Conservation (phyloP, 1,140 invertebrate species). For the Bombyx mori region DNA sequence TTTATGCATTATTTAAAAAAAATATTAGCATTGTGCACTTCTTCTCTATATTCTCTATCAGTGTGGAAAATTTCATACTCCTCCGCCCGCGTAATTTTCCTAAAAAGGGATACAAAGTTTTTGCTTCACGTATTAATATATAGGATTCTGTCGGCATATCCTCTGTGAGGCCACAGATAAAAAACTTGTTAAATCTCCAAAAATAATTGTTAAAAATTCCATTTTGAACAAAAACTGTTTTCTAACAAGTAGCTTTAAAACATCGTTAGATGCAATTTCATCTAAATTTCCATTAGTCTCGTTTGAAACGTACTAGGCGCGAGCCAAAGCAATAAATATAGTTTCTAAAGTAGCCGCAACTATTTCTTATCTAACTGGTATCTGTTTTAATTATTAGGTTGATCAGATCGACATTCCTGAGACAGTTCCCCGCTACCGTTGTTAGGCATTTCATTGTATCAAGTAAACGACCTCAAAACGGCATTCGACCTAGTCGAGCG, state of each 20-base stretch:
- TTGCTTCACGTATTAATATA: no score
- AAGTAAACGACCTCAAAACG: conserved; percentile 67
- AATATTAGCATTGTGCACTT: no score
- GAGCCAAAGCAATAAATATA: conserved; percentile 10
- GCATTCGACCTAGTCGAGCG: conserved; percentile 63
- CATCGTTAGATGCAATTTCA: no score
- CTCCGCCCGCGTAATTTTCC: no score
- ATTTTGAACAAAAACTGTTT: conserved; percentile 23
- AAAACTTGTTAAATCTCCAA: no score
- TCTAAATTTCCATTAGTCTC: conserved; percentile 9
- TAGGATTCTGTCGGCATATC: no score
- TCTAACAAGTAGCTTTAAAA: conserved; percentile 19
- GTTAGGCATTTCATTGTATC: conserved; percentile 31
- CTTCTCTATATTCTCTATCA: no score
- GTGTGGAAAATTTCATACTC: no score
- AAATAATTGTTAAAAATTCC: conserved; percentile 6
- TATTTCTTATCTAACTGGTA: conserved; percentile 40
- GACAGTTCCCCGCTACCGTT: conserved; percentile 34
- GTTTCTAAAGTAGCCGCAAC: conserved; percentile 35
- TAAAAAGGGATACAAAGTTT: no score
- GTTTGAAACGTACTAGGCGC: conserved; percentile 1
- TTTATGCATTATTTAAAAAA: no score
- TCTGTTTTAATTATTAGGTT: conserved; percentile 51
- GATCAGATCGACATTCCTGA: conserved; percentile 31
- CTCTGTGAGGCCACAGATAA: no score